phyloP scores from a whole-genome alignment of 2,888 invertebrate genomes.

The Dryococelus australis region DNA sequence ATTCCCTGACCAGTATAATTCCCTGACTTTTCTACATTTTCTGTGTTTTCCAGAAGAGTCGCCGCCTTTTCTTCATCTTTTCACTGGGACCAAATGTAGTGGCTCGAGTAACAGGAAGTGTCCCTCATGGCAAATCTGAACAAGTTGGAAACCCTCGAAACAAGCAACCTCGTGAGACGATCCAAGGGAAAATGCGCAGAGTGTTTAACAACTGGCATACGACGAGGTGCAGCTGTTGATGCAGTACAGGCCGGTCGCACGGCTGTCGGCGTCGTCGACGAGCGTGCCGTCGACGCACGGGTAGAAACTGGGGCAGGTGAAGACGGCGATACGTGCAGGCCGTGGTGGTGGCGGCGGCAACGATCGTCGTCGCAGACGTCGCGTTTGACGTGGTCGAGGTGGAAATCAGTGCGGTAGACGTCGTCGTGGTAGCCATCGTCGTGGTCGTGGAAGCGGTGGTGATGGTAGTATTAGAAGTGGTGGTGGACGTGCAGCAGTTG shows the following conservation, averaged over 20 bases:
- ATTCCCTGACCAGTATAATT: no score
- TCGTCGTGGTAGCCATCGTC: neutral
- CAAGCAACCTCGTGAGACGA: no score
- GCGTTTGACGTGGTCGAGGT: neutral
- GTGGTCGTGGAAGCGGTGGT: neutral
- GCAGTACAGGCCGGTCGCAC: neutral
- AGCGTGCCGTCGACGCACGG: neutral
- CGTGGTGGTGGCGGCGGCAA: neutral
- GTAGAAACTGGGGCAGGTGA: conserved; percentile 22
- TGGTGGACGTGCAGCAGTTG: neutral
- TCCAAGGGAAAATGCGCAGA: no score
- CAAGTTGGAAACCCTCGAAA: no score
- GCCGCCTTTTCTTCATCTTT: no score
- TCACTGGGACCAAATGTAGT: no score
- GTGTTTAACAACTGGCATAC: neutral
- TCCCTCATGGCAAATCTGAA: no score
- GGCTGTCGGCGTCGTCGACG: neutral
- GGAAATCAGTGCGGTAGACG: neutral
- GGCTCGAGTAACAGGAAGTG: no score
- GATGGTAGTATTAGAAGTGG: neutral
- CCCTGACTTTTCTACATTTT: no score
- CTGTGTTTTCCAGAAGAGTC: no score
- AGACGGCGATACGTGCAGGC: neutral
- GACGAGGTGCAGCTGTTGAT: neutral
- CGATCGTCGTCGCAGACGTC: neutral